Percentiles rank a stretch among this genome's conserved stretches.
These are phyloP conservation scores for Acanthoscelides obtectus DNA, from an alignment of 2,888 invertebrate species.

Conservation along the genomic window DNA sequence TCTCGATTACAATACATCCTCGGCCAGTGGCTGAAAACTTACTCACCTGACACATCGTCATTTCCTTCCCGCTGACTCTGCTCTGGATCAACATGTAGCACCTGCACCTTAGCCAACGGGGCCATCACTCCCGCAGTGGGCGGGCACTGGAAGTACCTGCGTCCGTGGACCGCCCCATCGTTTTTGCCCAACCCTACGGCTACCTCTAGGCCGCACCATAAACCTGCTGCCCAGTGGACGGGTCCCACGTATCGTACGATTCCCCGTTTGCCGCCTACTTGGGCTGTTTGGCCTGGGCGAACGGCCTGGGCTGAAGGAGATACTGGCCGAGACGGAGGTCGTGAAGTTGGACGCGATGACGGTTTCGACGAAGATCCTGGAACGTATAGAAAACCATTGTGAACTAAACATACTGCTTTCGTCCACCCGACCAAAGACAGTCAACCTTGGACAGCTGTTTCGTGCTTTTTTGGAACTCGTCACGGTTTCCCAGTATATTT, in stretches of 20 bases:
- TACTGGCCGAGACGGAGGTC: not conserved
- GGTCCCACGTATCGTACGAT: slow-evolving; percentile 55
- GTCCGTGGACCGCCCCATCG: slow-evolving; percentile 59
- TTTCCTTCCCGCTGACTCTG: not conserved
- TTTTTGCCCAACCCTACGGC: slow-evolving; percentile 54
- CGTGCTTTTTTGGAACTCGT: too few relatives aligned
- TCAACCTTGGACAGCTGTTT: too few relatives aligned
- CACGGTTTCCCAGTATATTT: too few relatives aligned
- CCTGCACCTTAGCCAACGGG: slow-evolving; percentile 52
- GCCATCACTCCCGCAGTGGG: slow-evolving; percentile 60
- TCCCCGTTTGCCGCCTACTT: slow-evolving; percentile 46
- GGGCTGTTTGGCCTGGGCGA: slow-evolving; percentile 38
- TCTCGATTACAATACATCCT: too few relatives aligned
- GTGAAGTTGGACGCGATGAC: not conserved
- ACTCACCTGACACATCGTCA: not conserved
- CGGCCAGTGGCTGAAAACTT: too few relatives aligned
- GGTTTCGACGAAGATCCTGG: not conserved
- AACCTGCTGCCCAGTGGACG: slow-evolving; percentile 51
- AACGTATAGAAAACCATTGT: too few relatives aligned
- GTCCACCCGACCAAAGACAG: too few relatives aligned
- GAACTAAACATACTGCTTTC: too few relatives aligned
- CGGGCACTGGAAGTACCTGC: slow-evolving; percentile 59
- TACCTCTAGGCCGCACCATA: slow-evolving; percentile 64
- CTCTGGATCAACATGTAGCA: slow-evolving; percentile 38
- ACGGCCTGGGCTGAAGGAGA: not conserved